A percentile compares a stretch with the other conserved stretches of the same genome.
phyloP scores from a whole-genome alignment of 2,113 vertebrate species.

The Strix uralensis region DNA sequence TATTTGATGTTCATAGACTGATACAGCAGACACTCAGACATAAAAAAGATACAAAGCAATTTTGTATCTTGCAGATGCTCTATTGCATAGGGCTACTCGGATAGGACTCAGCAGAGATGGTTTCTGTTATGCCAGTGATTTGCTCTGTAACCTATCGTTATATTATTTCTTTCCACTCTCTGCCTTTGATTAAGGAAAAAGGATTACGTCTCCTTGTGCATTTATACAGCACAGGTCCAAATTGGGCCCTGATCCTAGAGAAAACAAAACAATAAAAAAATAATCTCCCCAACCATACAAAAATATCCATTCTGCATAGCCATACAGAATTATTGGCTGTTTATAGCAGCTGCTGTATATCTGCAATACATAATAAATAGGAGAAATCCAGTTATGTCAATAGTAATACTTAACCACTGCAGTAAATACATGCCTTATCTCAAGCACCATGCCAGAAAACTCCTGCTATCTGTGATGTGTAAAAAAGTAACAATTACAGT shows the following conservation, averaged over 20 bases:
- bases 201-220: neutral
- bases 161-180: neutral
- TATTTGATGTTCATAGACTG: neutral
- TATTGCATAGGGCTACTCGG: neutral
- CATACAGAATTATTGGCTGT: neutral
- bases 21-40: neutral
- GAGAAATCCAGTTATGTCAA: neutral
- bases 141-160: neutral
- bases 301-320: neutral
- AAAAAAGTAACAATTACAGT: constrained; percentile 14
- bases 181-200: neutral
- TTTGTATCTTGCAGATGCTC: neutral
- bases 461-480: neutral
- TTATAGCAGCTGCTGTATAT: neutral
- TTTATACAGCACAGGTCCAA: neutral
- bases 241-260: neutral
- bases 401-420: neutral
- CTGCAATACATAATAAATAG: neutral
- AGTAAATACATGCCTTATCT: constrained; percentile 12
- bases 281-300: neutral
- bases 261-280: neutral
- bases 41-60: neutral
- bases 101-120: neutral
- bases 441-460: neutral
- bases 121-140: neutral